Conservation (phyloP, 1,140 invertebrate genomes). For the Drosophila kepulauana region DNA sequence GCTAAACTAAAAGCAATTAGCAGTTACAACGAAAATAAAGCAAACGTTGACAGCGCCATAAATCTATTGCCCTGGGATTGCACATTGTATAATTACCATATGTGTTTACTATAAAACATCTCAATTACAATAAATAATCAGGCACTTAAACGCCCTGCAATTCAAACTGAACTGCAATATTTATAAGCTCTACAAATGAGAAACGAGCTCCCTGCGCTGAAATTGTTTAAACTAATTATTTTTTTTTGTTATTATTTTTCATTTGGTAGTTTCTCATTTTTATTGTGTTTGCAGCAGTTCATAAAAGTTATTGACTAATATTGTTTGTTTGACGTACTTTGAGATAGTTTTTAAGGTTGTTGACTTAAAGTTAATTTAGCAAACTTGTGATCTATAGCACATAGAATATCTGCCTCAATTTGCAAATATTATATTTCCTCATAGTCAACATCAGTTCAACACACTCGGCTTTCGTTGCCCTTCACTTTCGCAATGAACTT, state of each 20-base stretch:
- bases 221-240: conserved; percentile 10
- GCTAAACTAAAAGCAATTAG: background rate
- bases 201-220: background rate
- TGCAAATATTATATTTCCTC: no score
- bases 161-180: background rate
- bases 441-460: no score
- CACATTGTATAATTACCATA: background rate
- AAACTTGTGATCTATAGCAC: no score
- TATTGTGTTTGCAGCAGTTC: no score
- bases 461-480: no score
- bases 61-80: conserved; percentile 1
- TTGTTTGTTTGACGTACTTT: no score
- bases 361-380: no score
- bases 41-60: background rate
- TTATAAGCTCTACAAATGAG: background rate
- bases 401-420: no score
- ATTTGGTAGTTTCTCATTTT: background rate
- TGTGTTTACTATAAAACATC: background rate
- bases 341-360: no score
- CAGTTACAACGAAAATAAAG: background rate
- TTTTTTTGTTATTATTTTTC: background rate
- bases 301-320: no score
- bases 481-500: no score
- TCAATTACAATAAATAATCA: background rate
- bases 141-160: conserved; percentile 30